Evolutionary conservation across 1,140 invertebrate genomes (phyloP).

Genomic region (Potamilus streckersoni): DNA sequence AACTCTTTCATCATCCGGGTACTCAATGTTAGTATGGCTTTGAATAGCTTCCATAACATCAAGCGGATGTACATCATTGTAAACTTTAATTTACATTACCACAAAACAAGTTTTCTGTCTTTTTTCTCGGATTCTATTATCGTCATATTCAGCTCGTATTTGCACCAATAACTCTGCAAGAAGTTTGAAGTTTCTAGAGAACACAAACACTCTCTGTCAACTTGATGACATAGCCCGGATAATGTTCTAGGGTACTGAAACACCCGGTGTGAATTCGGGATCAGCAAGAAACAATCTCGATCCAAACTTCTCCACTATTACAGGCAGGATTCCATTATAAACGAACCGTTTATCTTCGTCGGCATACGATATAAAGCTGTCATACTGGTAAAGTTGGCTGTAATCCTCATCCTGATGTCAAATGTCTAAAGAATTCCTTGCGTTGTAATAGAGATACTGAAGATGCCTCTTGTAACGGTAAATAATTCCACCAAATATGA

Average conservation of each 20-base stretch:
- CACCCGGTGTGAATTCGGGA: constrained; percentile 86
- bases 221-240: constrained; percentile 50
- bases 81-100: constrained; percentile 2
- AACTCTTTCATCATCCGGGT: not conserved
- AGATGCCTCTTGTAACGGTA: constrained; percentile 2
- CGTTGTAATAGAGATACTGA: constrained; percentile 24
- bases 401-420: not conserved
- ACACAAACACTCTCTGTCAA: constrained; percentile 73
- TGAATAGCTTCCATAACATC: constrained; percentile 9
- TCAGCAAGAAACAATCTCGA: constrained; percentile 92
- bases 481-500: constrained; percentile 1
- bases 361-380: constrained; percentile 13
- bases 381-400: not conserved
- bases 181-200: constrained; percentile 75
- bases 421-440: not conserved
- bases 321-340: not conserved
- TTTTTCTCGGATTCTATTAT: constrained; percentile 16
- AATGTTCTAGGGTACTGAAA: constrained; percentile 76
- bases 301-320: constrained; percentile 5
- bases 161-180: constrained; percentile 75
- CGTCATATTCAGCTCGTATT: constrained; percentile 56
- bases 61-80: not conserved
- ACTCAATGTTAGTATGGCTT: constrained; percentile 1
- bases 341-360: constrained; percentile 1
- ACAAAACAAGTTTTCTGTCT: constrained; percentile 7